Percentiles rank a stretch among this genome's conserved stretches.
Evolutionary conservation across 2,888 invertebrate species (phyloP).

Genomic region (Drosophila ezoana): DNA sequence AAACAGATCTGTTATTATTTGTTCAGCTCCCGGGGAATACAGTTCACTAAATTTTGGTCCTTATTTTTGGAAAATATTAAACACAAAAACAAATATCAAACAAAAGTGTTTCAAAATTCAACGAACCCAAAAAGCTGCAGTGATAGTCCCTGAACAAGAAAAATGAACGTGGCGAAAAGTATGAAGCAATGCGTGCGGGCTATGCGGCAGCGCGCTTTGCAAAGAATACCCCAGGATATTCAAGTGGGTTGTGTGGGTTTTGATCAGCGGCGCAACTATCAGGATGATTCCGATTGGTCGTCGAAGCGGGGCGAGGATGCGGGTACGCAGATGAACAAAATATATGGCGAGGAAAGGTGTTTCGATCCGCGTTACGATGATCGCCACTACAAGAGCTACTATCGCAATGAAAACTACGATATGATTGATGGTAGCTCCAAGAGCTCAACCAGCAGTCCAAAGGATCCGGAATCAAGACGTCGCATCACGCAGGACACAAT

Average conservation of each 20-base stretch:
- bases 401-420: background rate
- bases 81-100: background rate
- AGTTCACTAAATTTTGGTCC: constrained; percentile 42
- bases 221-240: background rate
- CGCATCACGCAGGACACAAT: constrained; percentile 6
- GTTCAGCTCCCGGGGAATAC: constrained; percentile 22
- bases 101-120: constrained; percentile 20
- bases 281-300: constrained; percentile 16
- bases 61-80: constrained; percentile 21
- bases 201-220: background rate
- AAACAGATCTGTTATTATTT: constrained; percentile 14
- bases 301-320: constrained; percentile 2
- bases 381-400: constrained; percentile 3
- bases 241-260: background rate
- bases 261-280: constrained; percentile 21
- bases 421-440: background rate
- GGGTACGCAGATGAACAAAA: background rate
- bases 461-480: constrained; percentile 29
- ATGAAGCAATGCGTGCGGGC: constrained; percentile 9
- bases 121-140: background rate
- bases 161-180: constrained; percentile 24
- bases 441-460: background rate
- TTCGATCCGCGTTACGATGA: constrained; percentile 29
- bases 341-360: constrained; percentile 19
- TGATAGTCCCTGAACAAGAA: background rate